These are phyloP conservation scores for Dascyllus trimaculatus DNA, from an alignment of 2,113 vertebrate genomes.

Conservation along the genomic window DNA sequence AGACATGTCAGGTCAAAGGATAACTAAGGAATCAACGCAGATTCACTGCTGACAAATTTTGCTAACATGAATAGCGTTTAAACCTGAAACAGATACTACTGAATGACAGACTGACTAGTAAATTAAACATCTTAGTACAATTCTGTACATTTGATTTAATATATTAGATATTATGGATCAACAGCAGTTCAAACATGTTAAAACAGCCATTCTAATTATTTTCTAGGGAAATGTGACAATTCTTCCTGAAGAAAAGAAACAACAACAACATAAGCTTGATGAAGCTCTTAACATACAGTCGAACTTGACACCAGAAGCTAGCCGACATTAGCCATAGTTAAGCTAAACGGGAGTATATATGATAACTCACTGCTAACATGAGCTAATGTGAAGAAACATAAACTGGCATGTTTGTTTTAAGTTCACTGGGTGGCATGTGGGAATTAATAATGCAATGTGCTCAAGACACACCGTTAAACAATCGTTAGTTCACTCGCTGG, in stretches of 20 bases:
- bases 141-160: too few relatives aligned
- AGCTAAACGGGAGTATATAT: constrained; percentile 10
- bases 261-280: not conserved
- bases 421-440: constrained; percentile 15
- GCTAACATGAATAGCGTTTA: not conserved
- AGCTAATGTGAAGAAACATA: constrained; percentile 32
- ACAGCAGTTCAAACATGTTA: too few relatives aligned
- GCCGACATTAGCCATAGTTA: constrained; percentile 11
- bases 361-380: not conserved
- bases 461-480: not conserved
- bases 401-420: constrained; percentile 19
- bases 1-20: constrained; percentile 48
- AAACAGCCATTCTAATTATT: too few relatives aligned
- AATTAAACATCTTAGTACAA: not conserved
- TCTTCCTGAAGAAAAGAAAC: not conserved
- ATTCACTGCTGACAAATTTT: constrained; percentile 7
- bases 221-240: not conserved
- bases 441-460: not conserved
- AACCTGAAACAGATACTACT: not conserved
- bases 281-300: not conserved
- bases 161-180: too few relatives aligned
- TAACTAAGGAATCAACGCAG: constrained; percentile 45
- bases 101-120: not conserved
- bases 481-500: not conserved
- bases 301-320: constrained; percentile 21